A percentile compares a stretch with the other conserved stretches of the same genome.
phyloP scores from a whole-genome alignment of 2,888 invertebrate species.

The Trachelus tabidus region DNA sequence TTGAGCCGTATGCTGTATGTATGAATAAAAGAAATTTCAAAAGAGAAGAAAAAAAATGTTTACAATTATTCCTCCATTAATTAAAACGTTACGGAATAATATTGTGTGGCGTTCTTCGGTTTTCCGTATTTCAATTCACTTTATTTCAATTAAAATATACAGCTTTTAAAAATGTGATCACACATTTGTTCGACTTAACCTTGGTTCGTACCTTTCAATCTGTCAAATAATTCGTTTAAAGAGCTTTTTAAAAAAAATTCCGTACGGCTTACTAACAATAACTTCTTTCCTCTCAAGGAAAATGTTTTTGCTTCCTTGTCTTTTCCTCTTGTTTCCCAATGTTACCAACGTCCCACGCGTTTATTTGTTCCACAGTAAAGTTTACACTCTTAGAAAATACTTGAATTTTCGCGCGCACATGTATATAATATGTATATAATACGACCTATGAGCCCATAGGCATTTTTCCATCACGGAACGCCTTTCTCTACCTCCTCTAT shows the following conservation, averaged over 20 bases:
- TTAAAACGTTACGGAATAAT: background rate
- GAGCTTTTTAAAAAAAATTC: background rate
- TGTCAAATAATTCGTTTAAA: background rate
- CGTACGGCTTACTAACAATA: background rate
- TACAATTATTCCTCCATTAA: background rate
- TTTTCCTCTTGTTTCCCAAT: slow-evolving; percentile 18
- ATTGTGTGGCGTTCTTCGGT: background rate
- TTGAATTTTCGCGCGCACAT: slow-evolving; percentile 22
- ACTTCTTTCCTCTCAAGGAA: slow-evolving; percentile 2
- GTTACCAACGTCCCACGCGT: slow-evolving; percentile 33
- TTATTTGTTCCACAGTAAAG: slow-evolving; percentile 24
- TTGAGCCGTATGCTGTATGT: background rate
- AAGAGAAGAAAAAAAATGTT: background rate
- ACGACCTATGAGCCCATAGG: background rate
- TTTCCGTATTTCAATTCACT: slow-evolving; percentile 34
- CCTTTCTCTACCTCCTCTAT: slow-evolving; percentile 8
- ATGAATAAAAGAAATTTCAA: background rate
- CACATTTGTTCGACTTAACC: slow-evolving; percentile 52
- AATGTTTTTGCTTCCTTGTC: slow-evolving; percentile 14
- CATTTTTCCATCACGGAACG: slow-evolving; percentile 10
- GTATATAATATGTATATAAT: slow-evolving; percentile 14
- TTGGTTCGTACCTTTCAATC: slow-evolving; percentile 1
- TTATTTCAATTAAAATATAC: slow-evolving; percentile 64
- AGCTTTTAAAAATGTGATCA: slow-evolving; percentile 56
- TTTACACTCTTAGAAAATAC: slow-evolving; percentile 46